phyloP scores from a whole-genome alignment of 2,797 vertebrate species.

The Eleutherodactylus coqui region DNA sequence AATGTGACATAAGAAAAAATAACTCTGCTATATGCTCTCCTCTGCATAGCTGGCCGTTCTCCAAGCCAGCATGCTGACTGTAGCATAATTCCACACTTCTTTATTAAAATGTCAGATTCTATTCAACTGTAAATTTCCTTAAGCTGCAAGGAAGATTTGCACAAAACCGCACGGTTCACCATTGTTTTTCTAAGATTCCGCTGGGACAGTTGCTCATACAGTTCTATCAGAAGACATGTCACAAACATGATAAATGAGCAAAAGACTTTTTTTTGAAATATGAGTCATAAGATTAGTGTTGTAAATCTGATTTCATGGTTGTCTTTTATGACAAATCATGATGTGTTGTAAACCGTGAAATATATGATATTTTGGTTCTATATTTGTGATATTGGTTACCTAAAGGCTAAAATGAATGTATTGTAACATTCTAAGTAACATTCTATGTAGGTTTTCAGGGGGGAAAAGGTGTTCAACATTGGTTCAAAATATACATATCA shows the following conservation, averaged over 20 bases:
- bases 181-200: conserved; percentile 57
- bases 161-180: conserved; percentile 38
- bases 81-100: conserved; percentile 68
- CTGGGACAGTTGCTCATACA: conserved; percentile 32
- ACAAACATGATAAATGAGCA: conserved; percentile 40
- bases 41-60: conserved; percentile 64
- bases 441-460: no score
- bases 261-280: neutral
- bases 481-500: no score
- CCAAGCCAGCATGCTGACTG: conserved; percentile 66
- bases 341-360: neutral
- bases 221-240: conserved; percentile 27
- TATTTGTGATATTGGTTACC: neutral
- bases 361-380: neutral
- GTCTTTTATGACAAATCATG: neutral
- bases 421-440: no score
- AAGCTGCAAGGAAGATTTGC: conserved; percentile 62
- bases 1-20: conserved; percentile 67
- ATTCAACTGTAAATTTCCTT: conserved; percentile 68
- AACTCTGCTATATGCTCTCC: conserved; percentile 64
- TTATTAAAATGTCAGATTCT: conserved; percentile 71
- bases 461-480: no score
- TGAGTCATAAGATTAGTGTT: neutral
- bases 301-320: neutral
- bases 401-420: neutral